phyloP scores from a whole-genome alignment of 1,140 invertebrate species.

The Drosophila ohnishii region DNA sequence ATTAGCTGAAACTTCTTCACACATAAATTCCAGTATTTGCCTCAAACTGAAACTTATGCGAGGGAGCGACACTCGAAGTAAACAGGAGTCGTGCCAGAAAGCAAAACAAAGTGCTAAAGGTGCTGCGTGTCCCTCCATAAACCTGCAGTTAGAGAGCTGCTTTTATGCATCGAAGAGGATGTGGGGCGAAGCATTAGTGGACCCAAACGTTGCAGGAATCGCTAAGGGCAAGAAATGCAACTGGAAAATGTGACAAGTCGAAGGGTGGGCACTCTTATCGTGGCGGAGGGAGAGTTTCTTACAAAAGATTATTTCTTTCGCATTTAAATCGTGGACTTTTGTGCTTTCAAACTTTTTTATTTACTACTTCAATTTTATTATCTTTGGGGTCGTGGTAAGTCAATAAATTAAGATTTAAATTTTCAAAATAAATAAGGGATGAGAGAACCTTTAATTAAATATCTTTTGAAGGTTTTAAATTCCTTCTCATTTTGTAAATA shows the following conservation, averaged over 20 bases:
- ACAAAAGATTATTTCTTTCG: not conserved
- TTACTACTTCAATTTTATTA: not conserved
- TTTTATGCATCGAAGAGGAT: conserved; percentile 11
- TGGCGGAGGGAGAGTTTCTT: not conserved
- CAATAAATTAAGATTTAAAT: not conserved
- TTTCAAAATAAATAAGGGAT: not conserved
- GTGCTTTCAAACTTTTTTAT: not conserved
- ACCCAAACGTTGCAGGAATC: conserved; percentile 28
- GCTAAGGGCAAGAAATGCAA: conserved; percentile 13
- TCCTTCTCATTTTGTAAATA: not conserved
- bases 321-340: not conserved
- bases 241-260: conserved; percentile 17
- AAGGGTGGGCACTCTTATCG: not conserved
- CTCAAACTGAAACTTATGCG: conserved; percentile 57
- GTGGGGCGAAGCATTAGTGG: conserved; percentile 41
- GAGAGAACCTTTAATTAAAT: not conserved
- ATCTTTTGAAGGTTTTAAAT: not conserved
- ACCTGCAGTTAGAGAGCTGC: conserved; percentile 19
- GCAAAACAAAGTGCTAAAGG: conserved; percentile 44
- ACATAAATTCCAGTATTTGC: conserved; percentile 66
- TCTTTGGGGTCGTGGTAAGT: not conserved
- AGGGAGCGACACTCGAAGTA: conserved; percentile 28
- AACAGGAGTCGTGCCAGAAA: conserved; percentile 29
- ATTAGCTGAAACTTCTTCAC: conserved; percentile 37
- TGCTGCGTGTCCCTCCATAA: conserved; percentile 35